phyloP scores from a whole-genome alignment of 2,113 vertebrate species.

The Tragelaphus strepsiceros region DNA sequence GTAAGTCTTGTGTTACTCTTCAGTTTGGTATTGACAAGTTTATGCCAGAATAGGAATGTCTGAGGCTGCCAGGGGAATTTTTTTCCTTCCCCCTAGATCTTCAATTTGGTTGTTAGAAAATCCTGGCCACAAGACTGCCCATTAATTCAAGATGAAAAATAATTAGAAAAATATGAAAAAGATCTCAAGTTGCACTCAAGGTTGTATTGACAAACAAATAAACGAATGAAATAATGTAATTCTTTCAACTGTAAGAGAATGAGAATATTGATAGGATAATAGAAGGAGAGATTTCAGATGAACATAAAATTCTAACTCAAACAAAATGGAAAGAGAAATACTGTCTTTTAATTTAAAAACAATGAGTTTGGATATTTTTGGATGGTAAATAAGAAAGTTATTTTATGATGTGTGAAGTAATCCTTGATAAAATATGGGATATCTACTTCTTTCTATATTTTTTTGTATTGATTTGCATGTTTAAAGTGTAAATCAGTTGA shows the following conservation, averaged over 20 bases:
- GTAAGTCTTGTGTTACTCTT: neutral
- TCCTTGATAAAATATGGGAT: conserved; percentile 11
- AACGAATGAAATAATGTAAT: neutral
- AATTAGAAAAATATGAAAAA: neutral
- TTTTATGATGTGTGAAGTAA: neutral
- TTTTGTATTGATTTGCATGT: neutral
- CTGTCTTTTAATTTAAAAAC: neutral
- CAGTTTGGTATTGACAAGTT: neutral
- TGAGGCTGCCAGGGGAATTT: neutral
- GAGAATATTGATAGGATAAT: neutral
- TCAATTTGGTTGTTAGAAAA: neutral
- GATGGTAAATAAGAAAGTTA: conserved; percentile 17
- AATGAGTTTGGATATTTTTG: neutral
- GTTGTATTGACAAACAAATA: neutral
- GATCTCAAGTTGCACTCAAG: neutral
- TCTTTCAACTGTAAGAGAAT: neutral
- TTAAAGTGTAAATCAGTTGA: conserved; percentile 15
- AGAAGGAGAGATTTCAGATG: neutral
- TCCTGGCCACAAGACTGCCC: neutral
- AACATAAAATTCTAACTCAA: neutral
- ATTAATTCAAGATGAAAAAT: neutral
- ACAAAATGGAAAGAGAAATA: neutral
- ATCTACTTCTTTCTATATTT: neutral
- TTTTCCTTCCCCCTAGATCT: neutral
- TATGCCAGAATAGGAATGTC: neutral